Evolutionary conservation across 2,113 vertebrate genomes (phyloP), one percentile per base, ranked within the genome.

Genomic region (Chinchilla lanigera): DNA sequence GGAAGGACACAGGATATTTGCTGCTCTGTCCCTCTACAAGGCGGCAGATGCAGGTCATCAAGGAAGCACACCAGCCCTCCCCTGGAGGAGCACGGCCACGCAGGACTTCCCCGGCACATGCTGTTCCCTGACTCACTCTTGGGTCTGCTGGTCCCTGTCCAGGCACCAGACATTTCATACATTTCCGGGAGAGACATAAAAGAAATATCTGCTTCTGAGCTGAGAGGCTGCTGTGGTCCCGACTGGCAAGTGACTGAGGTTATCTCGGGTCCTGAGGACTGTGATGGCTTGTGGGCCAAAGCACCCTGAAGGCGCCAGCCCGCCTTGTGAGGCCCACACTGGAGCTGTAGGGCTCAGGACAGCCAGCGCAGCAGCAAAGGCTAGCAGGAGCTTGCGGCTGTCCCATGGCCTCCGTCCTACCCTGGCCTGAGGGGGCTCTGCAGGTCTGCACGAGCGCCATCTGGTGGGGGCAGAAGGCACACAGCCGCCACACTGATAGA

Each of bases 31-130:
- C 47, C 77, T 52, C 47, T 6, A 28, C 26, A 44, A 17, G 44
- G 71, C 4, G 9, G n/a, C 69, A 38, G 69, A 22, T 7, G 7
- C 1, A 1, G 28, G 77, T 33, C 77, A 52, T 10, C 47, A 33
- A 33, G 47, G 77, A 52, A 52, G 47, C 1, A 8, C 47, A 10
- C 30, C 0, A 3, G 3, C 9, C 47, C 12, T 8, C 14, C 14
- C 35, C n/a, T 0, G 28, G 77, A 20, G 47, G 47, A 35, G 30
- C 41, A 35, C 1, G 17, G 50, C 47, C 47, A 10, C 6, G 0
- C 1, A 17, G 77, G 77, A 20, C 28, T 50, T 26, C 24, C 41
- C 77, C 33, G 17, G 17, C 44, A 30, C 44, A 22, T 1, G 8
- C 77, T 35, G 47, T 80, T 35, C 77, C 77, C 77, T 80, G 30